phyloP scores from a whole-genome alignment of 2,113 vertebrate genomes.

The Hucho hucho region DNA sequence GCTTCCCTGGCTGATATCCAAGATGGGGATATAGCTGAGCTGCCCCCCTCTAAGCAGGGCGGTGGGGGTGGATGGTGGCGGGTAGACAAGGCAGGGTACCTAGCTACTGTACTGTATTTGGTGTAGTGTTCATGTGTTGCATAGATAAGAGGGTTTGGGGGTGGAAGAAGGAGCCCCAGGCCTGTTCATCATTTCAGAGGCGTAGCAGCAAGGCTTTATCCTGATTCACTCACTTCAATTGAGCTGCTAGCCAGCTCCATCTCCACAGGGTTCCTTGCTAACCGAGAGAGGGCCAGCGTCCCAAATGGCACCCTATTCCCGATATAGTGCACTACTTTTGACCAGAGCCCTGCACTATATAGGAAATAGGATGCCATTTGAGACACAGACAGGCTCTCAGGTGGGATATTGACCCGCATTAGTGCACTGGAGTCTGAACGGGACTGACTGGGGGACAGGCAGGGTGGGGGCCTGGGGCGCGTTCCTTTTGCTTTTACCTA shows the following conservation, averaged over 20 bases:
- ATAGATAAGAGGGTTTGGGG: slow-evolving; percentile 6
- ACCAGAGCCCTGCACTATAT: too few species aligned
- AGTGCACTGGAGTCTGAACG: neutral
- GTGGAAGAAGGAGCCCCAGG: neutral
- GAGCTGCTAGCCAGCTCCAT: too few species aligned
- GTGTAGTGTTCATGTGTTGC: neutral
- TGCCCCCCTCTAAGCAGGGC: neutral
- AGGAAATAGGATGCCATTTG: too few species aligned
- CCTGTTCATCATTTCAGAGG: slow-evolving; percentile 5
- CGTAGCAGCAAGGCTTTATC: neutral
- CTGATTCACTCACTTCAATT: too few species aligned
- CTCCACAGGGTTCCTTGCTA: too few species aligned
- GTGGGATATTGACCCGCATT: neutral
- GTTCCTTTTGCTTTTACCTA: too few species aligned
- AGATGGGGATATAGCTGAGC: neutral
- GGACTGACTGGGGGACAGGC: neutral
- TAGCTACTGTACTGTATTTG: neutral
- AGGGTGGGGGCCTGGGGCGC: too few species aligned
- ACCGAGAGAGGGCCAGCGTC: too few species aligned
- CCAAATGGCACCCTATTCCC: too few species aligned
- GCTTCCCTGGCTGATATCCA: slow-evolving; percentile 22
- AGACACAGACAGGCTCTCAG: neutral
- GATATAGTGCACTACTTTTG: too few species aligned
- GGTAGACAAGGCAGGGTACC: neutral
- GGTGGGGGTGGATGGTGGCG: neutral